phyloP scores from a whole-genome alignment of 2,888 invertebrate species.

The Imbricaverruca yamaguchii region DNA sequence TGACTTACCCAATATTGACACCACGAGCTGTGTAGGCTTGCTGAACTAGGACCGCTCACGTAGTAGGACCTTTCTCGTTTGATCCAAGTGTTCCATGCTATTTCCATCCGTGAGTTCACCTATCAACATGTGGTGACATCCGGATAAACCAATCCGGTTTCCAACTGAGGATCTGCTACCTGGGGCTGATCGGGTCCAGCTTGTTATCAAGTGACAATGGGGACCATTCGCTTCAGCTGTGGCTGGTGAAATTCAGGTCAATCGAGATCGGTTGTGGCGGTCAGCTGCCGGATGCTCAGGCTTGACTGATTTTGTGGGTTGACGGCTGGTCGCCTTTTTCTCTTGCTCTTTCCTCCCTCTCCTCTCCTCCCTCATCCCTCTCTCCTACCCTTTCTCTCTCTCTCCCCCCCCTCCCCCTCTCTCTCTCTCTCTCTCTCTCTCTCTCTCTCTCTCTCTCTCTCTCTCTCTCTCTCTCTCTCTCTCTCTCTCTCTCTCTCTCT shows the following conservation, averaged over 20 bases:
- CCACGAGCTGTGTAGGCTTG: too few relatives aligned
- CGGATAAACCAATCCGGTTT: too few relatives aligned
- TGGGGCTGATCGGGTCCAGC: too few relatives aligned
- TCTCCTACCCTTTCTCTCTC: not conserved
- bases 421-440: not conserved
- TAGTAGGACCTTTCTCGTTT: too few relatives aligned
- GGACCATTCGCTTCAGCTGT: not conserved
- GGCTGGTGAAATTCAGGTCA: not conserved
- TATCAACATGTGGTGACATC: too few relatives aligned
- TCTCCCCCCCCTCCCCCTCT: not conserved
- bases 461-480: not conserved
- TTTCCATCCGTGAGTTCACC: too few relatives aligned
- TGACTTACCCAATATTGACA: too few relatives aligned
- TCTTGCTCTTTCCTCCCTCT: not conserved
- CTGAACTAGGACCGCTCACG: too few relatives aligned
- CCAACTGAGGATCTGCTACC: too few relatives aligned
- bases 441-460: not conserved
- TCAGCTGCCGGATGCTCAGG: not conserved
- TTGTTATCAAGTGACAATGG: not conserved
- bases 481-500: not conserved
- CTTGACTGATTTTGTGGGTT: constrained; percentile 3
- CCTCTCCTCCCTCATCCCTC: not conserved
- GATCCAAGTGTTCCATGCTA: too few relatives aligned
- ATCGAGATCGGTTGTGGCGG: not conserved
- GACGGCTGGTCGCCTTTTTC: not conserved